Conservation (phyloP, 2,113 vertebrate genomes). For the Bungarus multicinctus region DNA sequence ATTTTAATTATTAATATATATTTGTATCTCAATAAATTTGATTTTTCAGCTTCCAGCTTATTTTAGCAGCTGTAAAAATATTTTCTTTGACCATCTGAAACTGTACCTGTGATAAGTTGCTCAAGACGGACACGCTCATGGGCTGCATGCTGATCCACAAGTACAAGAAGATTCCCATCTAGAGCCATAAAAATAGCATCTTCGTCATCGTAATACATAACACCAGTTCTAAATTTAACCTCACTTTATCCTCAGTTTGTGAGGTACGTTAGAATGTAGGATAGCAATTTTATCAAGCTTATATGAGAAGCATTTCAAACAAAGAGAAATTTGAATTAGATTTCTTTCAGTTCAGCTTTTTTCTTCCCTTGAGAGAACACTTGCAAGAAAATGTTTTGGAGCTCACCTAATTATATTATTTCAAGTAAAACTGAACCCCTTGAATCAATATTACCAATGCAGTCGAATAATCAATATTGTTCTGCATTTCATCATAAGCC, state of each 20-base stretch:
- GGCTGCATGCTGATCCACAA: slow-evolving; percentile 96
- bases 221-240: neutral
- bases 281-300: neutral
- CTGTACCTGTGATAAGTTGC: slow-evolving; percentile 84
- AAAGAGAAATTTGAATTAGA: neutral
- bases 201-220: neutral
- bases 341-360: neutral
- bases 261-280: neutral
- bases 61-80: neutral
- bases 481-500: neutral
- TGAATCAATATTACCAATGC: neutral
- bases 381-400: neutral
- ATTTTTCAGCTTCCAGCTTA: neutral
- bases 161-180: slow-evolving; percentile 86
- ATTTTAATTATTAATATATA: slow-evolving; percentile 53
- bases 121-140: slow-evolving; percentile 94
- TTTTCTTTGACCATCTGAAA: slow-evolving; percentile 1
- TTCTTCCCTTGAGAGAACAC: neutral
- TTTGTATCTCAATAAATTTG: neutral
- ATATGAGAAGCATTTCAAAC: neutral
- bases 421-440: neutral
- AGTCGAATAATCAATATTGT: neutral
- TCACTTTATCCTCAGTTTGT: neutral
- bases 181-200: slow-evolving; percentile 28
- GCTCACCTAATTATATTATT: neutral